Evolutionary conservation across 1,140 invertebrate species (phyloP), one percentile per base, ranked within the genome.

Genomic region (Pseudobourletiella spinata): DNA sequence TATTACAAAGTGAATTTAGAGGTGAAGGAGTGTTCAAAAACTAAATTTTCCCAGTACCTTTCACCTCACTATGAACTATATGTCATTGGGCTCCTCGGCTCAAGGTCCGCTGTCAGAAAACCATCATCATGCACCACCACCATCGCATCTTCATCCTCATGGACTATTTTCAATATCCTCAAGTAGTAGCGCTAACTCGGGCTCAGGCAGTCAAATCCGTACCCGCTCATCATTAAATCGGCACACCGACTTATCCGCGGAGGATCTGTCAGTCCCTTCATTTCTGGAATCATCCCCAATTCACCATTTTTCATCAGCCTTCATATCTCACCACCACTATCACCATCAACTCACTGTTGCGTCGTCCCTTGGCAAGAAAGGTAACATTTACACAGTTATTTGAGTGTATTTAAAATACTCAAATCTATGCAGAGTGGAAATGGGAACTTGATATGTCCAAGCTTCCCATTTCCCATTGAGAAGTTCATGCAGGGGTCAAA

Each of bases 11-110:
- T 20, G 6, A 20, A 15, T 48, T 20, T 11, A 6, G 24, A 48
- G 24, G 22, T 8, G 46, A 8, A 15, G 6, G 22, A 48, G 24
- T 11, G 46, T 11, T 48, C 46, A 6, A 48, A 48, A 48, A 48
- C 11, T 8, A 18, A 11, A 48, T 25, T n/a, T 11, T 20, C 32
- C 8, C 32, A 8, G 32, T 39, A n/a, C n/a, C 32, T 11, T 39
- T 39, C 8, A 39, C 32, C 61, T 28, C 62, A 64, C 46, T 59
- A 64, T 64, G 62, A 64, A 64, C 62, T 64, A 59, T 59, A 64
- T 64, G 62, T 32, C 62, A 42, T 52, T 64, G 35, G 55, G 50
- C 24, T 59, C 61, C 8, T 57, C 62, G 16, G 54, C 56, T 39
- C 62, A 58, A 54, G 56, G 56, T 42, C 52, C 25, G 29, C 59